phyloP scores from a whole-genome alignment of 2,113 vertebrate species.

The Zosterops borbonicus region DNA sequence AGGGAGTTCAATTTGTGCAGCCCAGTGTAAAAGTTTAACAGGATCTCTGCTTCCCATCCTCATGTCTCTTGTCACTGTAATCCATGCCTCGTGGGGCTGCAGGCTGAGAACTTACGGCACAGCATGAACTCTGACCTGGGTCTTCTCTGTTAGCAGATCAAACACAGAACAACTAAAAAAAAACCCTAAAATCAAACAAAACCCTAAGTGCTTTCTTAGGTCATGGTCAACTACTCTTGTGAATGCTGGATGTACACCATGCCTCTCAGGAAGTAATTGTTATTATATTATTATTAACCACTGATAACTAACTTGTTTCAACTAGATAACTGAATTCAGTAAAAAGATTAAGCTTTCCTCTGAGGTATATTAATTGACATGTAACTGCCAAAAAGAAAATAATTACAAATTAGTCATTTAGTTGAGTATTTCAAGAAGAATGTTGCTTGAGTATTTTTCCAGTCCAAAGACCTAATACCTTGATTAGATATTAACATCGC shows the following conservation, averaged over 20 bases:
- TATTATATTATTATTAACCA: background rate
- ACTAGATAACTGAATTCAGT: background rate
- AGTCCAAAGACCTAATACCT: background rate
- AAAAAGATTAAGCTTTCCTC: background rate
- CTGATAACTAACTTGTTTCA: background rate
- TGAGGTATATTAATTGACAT: background rate
- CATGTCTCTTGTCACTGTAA: background rate
- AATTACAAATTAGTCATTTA: background rate
- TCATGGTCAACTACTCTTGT: background rate
- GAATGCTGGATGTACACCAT: background rate
- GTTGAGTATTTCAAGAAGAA: background rate
- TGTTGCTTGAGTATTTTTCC: background rate
- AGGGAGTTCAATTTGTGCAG: background rate
- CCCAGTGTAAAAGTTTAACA: background rate
- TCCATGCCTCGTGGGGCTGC: rapidly evolving
- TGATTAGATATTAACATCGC: background rate
- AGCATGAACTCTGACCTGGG: background rate
- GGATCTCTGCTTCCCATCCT: background rate
- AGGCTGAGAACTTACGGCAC: background rate
- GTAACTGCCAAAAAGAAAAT: background rate
- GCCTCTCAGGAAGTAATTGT: background rate
- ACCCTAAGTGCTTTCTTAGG: background rate
- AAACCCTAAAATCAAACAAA: background rate
- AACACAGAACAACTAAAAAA: background rate
- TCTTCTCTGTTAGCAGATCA: background rate